Base-by-base conservation (phyloP, 92 coral and sea anemone genomes). In the Chrysogorgia sp. region DNA sequence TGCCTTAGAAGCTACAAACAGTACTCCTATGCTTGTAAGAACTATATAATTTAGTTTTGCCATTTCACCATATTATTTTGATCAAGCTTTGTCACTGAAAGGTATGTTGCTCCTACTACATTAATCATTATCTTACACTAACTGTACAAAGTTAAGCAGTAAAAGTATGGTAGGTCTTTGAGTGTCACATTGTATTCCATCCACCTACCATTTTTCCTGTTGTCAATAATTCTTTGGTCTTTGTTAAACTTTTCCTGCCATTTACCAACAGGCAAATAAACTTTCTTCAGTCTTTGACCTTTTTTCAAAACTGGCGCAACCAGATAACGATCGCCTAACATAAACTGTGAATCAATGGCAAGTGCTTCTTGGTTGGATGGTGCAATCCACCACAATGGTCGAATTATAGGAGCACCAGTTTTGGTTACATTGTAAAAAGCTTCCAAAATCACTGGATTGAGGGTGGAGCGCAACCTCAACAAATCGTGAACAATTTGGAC, bases 351-450 rank as follows among this genome's bases (percentile, higher is more conserved):
- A 71, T 89, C 85, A 7, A 89, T 80, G 24, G 33, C 68, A 48
- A 86, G 86, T 5, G 92, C 92, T 9, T 40, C 80, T 23, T 76
- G 50, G 34, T 91, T 93, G 14, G 28, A 58, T 7, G 97, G 93
- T 24, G 91, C 92, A 23, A 89, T 48, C 97, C 97, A 91, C 97
- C 97, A 91, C 29, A 91, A 45, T 2, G 97, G 97, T 8, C 91
- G 76, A 28, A 91, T 79, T 30, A 91, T 76, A 58, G 93, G 91
- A 9, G 86, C 88, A 10, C 90, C 88, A 45, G 85, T 80, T 79
- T 70, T 58, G 14, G 77, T 83, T n/a, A 84, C 91, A 59, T 84
- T 81, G 34, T 64, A 77, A 41, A 92, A 92, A 58, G 82, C 70
- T 26, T 82, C 76, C 41, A 91, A 40, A 4, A 91, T 67, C 26